Conservation (phyloP, 2,113 vertebrate species). For the Fulmarus glacialis region DNA sequence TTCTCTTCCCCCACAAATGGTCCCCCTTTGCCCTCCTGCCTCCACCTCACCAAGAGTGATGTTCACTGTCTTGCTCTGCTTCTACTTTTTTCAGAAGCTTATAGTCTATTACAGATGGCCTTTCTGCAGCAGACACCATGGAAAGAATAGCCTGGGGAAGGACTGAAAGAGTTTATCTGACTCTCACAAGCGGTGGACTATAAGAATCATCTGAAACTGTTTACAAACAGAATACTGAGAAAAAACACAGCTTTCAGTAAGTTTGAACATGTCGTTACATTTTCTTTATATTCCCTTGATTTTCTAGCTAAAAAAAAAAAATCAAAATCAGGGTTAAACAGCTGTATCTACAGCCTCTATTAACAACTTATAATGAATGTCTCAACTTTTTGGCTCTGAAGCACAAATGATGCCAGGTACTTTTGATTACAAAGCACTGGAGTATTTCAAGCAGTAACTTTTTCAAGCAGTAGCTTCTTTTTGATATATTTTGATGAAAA, state of each 20-base stretch:
- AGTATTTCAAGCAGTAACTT: not conserved
- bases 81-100: not conserved
- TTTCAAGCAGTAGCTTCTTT: not conserved
- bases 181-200: not conserved
- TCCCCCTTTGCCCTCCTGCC: accelerated
- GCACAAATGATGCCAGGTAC: not conserved
- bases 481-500: not conserved
- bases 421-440: not conserved
- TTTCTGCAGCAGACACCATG: not conserved
- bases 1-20: not conserved
- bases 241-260: not conserved
- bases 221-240: not conserved
- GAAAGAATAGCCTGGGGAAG: not conserved
- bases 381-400: not conserved
- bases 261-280: not conserved
- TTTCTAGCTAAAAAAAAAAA: not conserved
- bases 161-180: not conserved
- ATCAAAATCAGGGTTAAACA: not conserved
- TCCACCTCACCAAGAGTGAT: not conserved
- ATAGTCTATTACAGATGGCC: accelerated
- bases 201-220: not conserved
- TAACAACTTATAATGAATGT: not conserved
- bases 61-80: not conserved
- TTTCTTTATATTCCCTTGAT: not conserved
- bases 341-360: not conserved